A percentile compares a stretch with the other conserved stretches of the same genome.
These are phyloP conservation scores for Cryptosula pallasiana DNA, from an alignment of 2,888 invertebrate genomes.

Conservation along the genomic window DNA sequence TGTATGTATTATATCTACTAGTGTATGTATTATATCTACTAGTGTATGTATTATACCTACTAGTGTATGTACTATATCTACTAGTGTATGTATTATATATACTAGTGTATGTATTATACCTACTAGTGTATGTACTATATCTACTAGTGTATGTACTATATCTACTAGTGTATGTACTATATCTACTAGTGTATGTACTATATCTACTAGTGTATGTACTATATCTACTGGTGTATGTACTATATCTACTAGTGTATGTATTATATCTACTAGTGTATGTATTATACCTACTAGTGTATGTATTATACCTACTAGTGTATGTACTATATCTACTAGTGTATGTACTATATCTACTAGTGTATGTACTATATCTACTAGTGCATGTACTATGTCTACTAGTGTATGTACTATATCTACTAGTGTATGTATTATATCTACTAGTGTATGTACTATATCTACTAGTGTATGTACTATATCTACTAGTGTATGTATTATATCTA, in stretches of 20 bases:
- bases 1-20: too few species aligned
- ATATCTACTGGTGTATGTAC: constrained; percentile 69
- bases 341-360: background rate
- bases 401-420: background rate
- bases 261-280: background rate
- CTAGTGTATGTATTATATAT: background rate
- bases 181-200: background rate
- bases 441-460: background rate
- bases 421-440: background rate
- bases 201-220: too few species aligned
- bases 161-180: background rate
- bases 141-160: background rate
- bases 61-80: background rate
- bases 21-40: constrained; percentile 88
- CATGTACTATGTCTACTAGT: too few species aligned
- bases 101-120: too few species aligned
- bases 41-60: constrained; percentile 48
- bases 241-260: background rate
- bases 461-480: background rate
- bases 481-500: too few species aligned
- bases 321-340: background rate
- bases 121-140: background rate
- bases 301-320: constrained; percentile 73
- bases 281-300: too few species aligned
- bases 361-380: background rate